These are phyloP conservation scores for Notarius lentiginosus DNA, from an alignment of 2,113 vertebrate genomes.

Conservation along the genomic window DNA sequence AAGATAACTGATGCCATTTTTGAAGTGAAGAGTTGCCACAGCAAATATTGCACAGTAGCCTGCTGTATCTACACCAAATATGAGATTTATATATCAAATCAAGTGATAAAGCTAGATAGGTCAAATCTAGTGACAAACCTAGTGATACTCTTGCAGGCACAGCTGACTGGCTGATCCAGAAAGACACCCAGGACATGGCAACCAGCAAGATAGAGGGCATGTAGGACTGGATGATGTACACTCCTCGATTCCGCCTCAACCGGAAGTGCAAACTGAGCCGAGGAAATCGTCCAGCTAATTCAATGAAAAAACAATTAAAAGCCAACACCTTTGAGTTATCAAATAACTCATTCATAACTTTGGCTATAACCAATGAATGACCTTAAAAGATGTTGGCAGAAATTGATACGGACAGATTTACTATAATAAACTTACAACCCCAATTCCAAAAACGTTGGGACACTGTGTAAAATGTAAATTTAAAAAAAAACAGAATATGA, in stretches of 20 bases:
- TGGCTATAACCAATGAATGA: background rate
- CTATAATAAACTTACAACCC: background rate
- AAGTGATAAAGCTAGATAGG: conserved; percentile 72
- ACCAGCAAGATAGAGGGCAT: conserved; percentile 94
- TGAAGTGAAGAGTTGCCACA: background rate
- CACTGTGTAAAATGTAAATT: no score
- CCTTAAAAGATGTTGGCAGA: background rate
- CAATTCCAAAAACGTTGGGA: no score
- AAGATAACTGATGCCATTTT: background rate
- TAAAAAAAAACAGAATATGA: no score
- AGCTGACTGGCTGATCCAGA: conserved; percentile 98
- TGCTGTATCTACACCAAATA: background rate
- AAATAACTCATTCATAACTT: background rate
- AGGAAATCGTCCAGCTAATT: conserved; percentile 87
- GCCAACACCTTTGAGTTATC: background rate
- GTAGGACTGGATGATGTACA: conserved; percentile 98
- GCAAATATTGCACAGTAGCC: background rate
- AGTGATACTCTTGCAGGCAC: conserved; percentile 93
- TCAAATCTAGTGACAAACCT: conserved; percentile 68
- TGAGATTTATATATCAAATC: background rate
- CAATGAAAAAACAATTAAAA: background rate
- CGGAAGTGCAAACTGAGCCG: conserved; percentile 90
- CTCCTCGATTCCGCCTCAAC: conserved; percentile 87
- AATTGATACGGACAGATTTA: background rate
- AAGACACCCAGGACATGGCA: conserved; percentile 98